These are phyloP conservation scores for Eueides isabella DNA, from an alignment of 1,140 invertebrate species.

Conservation along the genomic window DNA sequence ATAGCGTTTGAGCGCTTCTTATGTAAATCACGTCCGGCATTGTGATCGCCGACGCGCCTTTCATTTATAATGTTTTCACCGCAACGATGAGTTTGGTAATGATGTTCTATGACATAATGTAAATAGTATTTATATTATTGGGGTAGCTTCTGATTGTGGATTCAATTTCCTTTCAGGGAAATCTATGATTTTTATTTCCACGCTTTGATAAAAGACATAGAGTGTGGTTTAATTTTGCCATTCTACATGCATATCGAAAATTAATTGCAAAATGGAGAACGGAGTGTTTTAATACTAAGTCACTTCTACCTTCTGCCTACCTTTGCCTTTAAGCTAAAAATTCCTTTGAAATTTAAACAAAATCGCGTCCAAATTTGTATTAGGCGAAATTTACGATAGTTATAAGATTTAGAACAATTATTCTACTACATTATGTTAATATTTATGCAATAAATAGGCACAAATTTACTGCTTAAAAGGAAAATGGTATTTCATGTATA, in stretches of 20 bases:
- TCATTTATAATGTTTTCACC: constrained; percentile 16
- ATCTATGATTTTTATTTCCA: neutral
- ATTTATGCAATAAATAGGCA: no score
- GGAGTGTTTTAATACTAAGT: no score
- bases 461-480: no score
- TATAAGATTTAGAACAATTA: no score
- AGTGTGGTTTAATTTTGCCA: neutral
- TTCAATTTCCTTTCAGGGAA: neutral
- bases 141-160: neutral
- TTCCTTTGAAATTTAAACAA: no score
- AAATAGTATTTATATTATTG: constrained; percentile 1
- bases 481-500: no score
- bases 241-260: neutral
- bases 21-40: constrained; percentile 18
- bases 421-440: no score
- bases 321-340: no score
- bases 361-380: no score
- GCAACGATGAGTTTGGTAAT: constrained; percentile 10
- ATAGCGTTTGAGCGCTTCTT: constrained; percentile 11
- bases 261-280: no score
- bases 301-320: no score
- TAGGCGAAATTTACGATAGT: no score
- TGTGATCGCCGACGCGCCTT: constrained; percentile 13
- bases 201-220: neutral
- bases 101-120: constrained; percentile 1